Base-by-base conservation (phyloP, 1,140 invertebrate species). In the Olivierus martensii region DNA sequence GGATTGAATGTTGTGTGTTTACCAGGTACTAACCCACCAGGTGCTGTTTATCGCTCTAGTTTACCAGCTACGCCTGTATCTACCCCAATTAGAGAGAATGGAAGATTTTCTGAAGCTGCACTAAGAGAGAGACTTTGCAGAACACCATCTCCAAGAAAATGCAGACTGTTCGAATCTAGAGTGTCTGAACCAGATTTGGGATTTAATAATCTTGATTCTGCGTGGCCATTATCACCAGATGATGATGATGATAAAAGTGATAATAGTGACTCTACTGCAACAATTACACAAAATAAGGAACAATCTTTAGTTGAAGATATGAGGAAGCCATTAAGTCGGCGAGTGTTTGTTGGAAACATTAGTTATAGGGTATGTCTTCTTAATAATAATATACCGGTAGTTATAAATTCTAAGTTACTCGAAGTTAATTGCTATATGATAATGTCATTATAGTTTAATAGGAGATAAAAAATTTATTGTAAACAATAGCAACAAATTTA, bases 41-140 rank as follows among this genome's bases (percentile, higher is more conserved):
- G 62, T 17, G 61, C 62, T 37, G 54, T 64, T 59, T 61, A 58
- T 66, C 68, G 50, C 45, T 60, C 48, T 51, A 62, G 50, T 60
- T 54, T 55, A 59, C 67, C 54, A 56, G 64, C 69, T 7, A 67
- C 62, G 19, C 67, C 66, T 21, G 59, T 67, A 28, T 65, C 61
- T 35, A 62, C 57, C 38, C 61, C 60, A 28, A 55, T 67, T 38
- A 57, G 58, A 39, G 57, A 60, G 18, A 61, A 59, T 56, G 56
- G 52, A 55, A 55, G 57, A 44, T 58, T 61, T 52, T 65, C 63
- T 56, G 62, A 60, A 48, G 58, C 63, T 51, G 48, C 56, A 2
- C 18, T 62, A 14, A 21, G 58, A 17, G 62, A 63, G 37, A 51
- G 62, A 43, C 54, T 64, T 9, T 64, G 62, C 49, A 57, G 55